Conservation (phyloP, 2,113 vertebrate species). For the Hemiscyllium ocellatum region DNA sequence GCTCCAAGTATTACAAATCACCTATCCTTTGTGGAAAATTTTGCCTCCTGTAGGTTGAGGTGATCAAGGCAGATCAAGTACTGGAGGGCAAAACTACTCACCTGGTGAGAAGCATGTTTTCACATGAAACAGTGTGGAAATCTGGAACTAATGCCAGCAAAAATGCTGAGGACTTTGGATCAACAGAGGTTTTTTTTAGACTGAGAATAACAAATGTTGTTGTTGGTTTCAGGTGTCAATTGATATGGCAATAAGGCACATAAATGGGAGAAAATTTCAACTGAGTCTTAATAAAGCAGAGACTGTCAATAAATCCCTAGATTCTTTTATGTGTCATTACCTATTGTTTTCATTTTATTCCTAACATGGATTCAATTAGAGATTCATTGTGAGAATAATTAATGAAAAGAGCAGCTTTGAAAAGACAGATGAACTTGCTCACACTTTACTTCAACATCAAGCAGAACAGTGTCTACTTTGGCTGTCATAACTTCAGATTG, state of each 20-base stretch:
- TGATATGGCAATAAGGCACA: no score
- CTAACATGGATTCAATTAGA: neutral
- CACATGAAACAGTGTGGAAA: no score
- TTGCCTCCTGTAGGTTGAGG: neutral
- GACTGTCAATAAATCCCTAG: neutral
- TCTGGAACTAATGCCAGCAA: no score
- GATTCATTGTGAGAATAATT: neutral
- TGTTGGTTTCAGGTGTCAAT: no score
- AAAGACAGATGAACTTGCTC: neutral
- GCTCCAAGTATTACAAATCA: no score
- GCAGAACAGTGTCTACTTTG: neutral
- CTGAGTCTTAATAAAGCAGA: neutral
- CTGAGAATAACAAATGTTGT: no score
- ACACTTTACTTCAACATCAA: neutral
- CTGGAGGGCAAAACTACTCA: neutral
- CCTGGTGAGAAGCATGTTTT: no score
- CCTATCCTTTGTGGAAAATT: neutral
- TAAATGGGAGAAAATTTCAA: neutral
- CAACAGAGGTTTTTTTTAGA: no score
- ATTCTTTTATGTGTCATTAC: neutral
- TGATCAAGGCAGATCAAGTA: neutral
- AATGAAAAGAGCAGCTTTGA: neutral
- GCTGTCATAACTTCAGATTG: neutral
- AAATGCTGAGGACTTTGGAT: no score
- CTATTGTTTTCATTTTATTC: neutral